Evolutionary conservation across 2,113 vertebrate genomes (phyloP), one percentile per base, ranked within the genome.

Genomic region (Oceanodroma tethys): DNA sequence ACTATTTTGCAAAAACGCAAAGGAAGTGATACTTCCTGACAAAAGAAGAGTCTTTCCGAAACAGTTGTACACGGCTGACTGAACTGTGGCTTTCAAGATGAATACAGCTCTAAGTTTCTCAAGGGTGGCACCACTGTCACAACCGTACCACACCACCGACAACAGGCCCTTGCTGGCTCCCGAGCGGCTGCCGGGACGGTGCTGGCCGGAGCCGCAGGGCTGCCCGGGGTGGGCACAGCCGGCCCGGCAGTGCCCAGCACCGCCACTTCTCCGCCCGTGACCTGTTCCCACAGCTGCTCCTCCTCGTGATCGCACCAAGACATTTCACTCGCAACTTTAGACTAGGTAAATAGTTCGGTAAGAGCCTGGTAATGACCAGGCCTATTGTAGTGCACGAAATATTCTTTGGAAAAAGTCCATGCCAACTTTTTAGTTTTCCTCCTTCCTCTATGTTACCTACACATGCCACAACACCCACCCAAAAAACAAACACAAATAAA

Each of bases 131-230:
- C 38, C 38, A 2, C 1, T 5, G 50, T 45, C 72, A 53, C 63
- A 43, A 21, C 29, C 3, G 9, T 11, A 25, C 9, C 58, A 13
- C 36, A 9, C 7, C 38, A 18, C 7, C 3, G 0, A 2, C 5
- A n/a, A 0, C 29, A 34, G 83, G 52, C 11, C n/a, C 38, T 13
- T 4, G 32, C 32, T 45, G 43, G 25, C 2, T 21, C 11, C 32
- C 5, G 0, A 34, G 22, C 7, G 1, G 56, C 47, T 36, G 3
- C 47, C 1, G 7, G 50, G 20, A 32, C 6, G 15, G 60, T 0
- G 0, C 15, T 17, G 43, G 34, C 29, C 38, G 9, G 50, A 18
- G 32, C 47, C 32, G 72, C 20, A 15, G 19, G 43, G 25, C 17
- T 42, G 70, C 66, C 65, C 10, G 2, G 1, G 1, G 14, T 1